Conservation (phyloP, 1,140 invertebrate genomes). For the Drosophila sp. region DNA sequence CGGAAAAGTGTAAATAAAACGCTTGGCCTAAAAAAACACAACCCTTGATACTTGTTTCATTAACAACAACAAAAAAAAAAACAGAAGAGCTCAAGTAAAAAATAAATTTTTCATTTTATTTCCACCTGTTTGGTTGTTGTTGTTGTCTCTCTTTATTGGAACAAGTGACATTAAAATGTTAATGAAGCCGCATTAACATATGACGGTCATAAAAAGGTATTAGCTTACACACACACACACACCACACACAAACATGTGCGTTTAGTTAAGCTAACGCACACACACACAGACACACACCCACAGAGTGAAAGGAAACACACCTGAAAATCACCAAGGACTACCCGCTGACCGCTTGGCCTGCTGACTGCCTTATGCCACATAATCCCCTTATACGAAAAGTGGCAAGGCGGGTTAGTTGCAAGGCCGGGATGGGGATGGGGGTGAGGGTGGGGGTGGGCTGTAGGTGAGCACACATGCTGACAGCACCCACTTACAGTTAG, state of each 20-base stretch:
- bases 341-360: slow-evolving; percentile 71
- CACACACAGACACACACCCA: slow-evolving; percentile 21
- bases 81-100: no score
- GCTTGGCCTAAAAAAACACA: slow-evolving; percentile 47
- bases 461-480: slow-evolving; percentile 60
- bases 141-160: slow-evolving; percentile 48
- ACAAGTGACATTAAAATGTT: slow-evolving; percentile 74
- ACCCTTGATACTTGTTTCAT: slow-evolving; percentile 55
- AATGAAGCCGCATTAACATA: slow-evolving; percentile 79
- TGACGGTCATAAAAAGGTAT: slow-evolving; percentile 79
- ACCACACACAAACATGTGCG: slow-evolving; percentile 36
- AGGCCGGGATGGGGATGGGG: background rate
- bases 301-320: slow-evolving; percentile 13
- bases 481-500: slow-evolving; percentile 64
- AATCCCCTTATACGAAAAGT: slow-evolving; percentile 50
- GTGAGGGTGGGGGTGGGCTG: background rate
- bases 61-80: slow-evolving; percentile 24
- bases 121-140: slow-evolving; percentile 8
- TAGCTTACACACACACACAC: slow-evolving; percentile 57
- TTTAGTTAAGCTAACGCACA: slow-evolving; percentile 46
- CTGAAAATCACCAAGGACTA: slow-evolving; percentile 57
- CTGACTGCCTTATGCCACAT: slow-evolving; percentile 66
- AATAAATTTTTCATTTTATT: slow-evolving; percentile 29
- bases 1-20: slow-evolving; percentile 41
- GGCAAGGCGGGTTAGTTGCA: background rate